Evolutionary conservation across 2,888 invertebrate species (phyloP), one percentile per base, ranked within the genome.

Genomic region (Melanostoma scalare): DNA sequence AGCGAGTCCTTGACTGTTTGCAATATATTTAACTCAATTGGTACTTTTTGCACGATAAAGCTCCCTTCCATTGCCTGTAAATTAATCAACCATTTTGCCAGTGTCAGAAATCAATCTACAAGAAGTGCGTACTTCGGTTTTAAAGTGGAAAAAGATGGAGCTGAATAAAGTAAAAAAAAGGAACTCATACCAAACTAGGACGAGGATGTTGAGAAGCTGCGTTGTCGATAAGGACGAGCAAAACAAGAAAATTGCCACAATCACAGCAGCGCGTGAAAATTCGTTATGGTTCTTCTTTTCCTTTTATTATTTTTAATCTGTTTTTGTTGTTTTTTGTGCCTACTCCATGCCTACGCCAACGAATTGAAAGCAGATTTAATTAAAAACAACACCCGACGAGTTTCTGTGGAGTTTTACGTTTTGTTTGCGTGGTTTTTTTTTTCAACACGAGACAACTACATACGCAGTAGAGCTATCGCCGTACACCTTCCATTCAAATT

Each of bases 21-120:
- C 50, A 46, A 55, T 55, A 55, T 52, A 76, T 72, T 56, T 68
- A 48, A 63, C 38, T 71, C 75, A 75, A 75, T 75, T 81, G 81
- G 50, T 48, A 72, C 60, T 75, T 75, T 38, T 58, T 53, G 36
- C 58, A 44, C 40, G 61, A 60, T 31, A 5, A 33, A 9, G 33
- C 53, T 9, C 46, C 60, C 42, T 3, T 1, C n/a, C 3, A 8
- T 31, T 8, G n/a, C 42, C 20, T 36, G 53, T 10, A 68, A 81
- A 81, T 81, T 81, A 76, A 81, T 81, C 76, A 81, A 72, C 55
- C 60, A 52, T 76, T 72, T 65, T 65, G 40, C 61, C 42, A 53
- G 50, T 53, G 76, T 76, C 72, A 76, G 61, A 68, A 73, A 81
- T 76, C 81, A 81, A 76, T 81, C 76, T 35, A 44, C 68, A 76